Conservation (phyloP, 1,140 invertebrate genomes). For the Charaxes varanes region DNA sequence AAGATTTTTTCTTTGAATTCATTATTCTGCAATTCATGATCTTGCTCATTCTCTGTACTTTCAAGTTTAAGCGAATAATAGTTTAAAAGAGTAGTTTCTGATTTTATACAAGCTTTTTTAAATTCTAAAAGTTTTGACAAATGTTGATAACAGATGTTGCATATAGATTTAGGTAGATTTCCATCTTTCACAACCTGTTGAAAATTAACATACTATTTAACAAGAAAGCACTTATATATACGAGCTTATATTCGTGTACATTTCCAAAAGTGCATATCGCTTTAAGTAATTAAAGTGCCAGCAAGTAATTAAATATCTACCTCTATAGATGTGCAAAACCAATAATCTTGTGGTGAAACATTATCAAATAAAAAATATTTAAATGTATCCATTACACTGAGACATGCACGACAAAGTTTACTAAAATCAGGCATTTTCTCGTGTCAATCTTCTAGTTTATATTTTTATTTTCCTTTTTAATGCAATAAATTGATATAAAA, state of each 20-base stretch:
- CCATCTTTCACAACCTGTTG: conserved; percentile 44
- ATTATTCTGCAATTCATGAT: no score
- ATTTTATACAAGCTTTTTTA: conserved; percentile 57
- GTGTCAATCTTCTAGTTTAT: no score
- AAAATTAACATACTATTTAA: conserved; percentile 18
- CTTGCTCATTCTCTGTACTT: conserved; percentile 11
- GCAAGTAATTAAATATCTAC: conserved; percentile 18
- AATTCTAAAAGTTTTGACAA: conserved; percentile 49
- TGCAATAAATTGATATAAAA: no score
- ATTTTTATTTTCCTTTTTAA: no score
- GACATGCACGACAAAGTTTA: conserved; percentile 49
- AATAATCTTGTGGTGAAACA: conserved; percentile 40
- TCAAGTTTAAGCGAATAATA: conserved; percentile 24
- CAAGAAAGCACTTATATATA: conserved; percentile 1
- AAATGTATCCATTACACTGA: conserved; percentile 32
- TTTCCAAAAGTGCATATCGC: neutral
- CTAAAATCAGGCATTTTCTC: conserved; percentile 25
- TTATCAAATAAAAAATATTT: conserved; percentile 40
- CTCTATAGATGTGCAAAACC: conserved; percentile 52
- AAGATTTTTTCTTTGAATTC: no score
- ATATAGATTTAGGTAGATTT: conserved; percentile 48
- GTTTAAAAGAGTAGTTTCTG: conserved; percentile 42
- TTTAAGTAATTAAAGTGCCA: neutral
- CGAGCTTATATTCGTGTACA: neutral
- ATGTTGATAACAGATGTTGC: conserved; percentile 48